Conservation (phyloP, 2,113 vertebrate species). For the Callospermophilus lateralis region DNA sequence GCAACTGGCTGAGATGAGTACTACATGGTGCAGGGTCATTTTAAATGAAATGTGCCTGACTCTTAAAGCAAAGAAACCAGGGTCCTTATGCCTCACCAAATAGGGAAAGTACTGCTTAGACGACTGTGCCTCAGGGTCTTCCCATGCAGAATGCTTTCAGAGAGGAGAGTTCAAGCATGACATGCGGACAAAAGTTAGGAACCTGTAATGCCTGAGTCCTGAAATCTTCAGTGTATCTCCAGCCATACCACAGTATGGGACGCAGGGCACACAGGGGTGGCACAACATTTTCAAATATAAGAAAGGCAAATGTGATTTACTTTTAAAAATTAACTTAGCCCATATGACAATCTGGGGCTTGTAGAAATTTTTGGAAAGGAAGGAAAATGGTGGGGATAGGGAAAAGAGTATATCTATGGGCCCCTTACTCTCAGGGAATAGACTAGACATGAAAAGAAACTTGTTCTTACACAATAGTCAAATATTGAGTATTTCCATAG, state of each 20-base stretch:
- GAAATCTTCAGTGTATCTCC: neutral
- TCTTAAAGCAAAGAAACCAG: neutral
- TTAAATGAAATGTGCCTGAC: neutral
- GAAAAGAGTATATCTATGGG: neutral
- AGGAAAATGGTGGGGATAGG: accelerated
- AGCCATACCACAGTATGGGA: neutral
- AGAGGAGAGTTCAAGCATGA: neutral
- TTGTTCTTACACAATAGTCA: neutral
- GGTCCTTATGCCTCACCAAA: neutral
- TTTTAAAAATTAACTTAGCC: neutral
- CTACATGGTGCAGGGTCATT: neutral
- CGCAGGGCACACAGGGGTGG: neutral
- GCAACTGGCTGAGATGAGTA: neutral
- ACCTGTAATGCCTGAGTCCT: neutral
- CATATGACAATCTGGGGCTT: neutral
- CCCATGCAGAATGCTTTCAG: neutral
- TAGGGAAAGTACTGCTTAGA: neutral
- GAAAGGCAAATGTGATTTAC: neutral
- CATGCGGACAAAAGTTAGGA: neutral
- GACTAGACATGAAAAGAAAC: neutral
- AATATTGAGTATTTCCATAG: neutral
- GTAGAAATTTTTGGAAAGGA: neutral
- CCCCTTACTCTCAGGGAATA: neutral
- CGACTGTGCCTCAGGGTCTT: neutral
- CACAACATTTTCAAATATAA: neutral